Conservation (phyloP, 2,797 vertebrate species). For the Chiloscyllium punctatum region DNA sequence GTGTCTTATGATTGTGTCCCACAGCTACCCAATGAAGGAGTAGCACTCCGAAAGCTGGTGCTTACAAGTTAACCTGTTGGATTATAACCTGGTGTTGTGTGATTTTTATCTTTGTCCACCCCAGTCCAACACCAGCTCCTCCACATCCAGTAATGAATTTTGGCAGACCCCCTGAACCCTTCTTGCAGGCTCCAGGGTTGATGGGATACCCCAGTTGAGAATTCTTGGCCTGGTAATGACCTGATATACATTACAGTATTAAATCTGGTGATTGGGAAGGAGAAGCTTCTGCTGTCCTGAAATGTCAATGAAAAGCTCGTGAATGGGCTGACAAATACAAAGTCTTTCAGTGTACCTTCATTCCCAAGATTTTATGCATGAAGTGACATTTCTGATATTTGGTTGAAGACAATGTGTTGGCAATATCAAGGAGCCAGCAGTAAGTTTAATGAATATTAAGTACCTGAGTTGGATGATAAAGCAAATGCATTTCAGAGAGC, state of each 20-base stretch:
- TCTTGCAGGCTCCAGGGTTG: background rate
- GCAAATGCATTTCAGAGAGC: background rate
- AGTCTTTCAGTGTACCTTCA: background rate
- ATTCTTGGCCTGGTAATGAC: no score
- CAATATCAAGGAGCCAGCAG: background rate
- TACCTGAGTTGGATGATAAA: background rate
- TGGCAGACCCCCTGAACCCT: background rate
- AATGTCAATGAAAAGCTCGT: background rate
- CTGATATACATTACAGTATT: background rate
- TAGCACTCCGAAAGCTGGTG: no score
- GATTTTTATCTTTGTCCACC: no score
- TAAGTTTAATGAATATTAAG: conserved; percentile 14
- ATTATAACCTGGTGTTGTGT: no score
- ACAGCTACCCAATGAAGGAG: no score
- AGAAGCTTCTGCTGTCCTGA: background rate
- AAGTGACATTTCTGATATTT: background rate
- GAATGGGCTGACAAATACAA: background rate
- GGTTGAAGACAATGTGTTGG: background rate
- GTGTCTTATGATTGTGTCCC: no score
- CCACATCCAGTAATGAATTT: background rate
- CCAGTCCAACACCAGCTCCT: no score
- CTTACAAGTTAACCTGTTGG: no score
- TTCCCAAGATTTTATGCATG: background rate
- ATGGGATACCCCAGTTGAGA: background rate
- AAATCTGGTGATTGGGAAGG: background rate